These are phyloP conservation scores for Margarornis squamiger DNA, from an alignment of 2,797 vertebrate genomes.

Conservation along the genomic window DNA sequence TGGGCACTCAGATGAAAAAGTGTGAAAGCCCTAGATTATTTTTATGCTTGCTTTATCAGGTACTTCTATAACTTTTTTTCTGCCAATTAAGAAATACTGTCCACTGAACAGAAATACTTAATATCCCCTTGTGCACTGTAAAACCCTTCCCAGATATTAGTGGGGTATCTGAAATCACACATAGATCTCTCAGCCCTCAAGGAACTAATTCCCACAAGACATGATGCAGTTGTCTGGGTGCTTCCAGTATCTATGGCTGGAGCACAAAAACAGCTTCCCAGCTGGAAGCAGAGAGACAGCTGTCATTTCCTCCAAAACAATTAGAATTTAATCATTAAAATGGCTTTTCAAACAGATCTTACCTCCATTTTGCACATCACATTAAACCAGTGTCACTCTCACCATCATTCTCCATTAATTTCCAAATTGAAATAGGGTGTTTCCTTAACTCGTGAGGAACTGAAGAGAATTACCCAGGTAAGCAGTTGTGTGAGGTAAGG, in stretches of 20 bases:
- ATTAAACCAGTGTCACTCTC: background rate
- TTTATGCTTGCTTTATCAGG: background rate
- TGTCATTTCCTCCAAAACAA: background rate
- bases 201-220: background rate
- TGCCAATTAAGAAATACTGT: background rate
- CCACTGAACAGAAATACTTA: background rate
- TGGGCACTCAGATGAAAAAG: background rate
- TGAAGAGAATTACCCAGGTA: background rate
- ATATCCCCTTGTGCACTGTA: background rate
- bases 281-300: background rate
- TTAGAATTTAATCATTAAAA: background rate
- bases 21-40: background rate
- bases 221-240: background rate
- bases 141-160: background rate
- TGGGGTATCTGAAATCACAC: background rate
- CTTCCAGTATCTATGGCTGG: background rate
- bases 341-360: background rate
- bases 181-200: background rate
- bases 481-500: background rate
- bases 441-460: background rate
- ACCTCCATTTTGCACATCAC: background rate
- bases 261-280: background rate
- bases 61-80: background rate
- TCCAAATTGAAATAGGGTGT: background rate
- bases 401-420: background rate